A percentile compares a stretch with the other conserved stretches of the same genome.
phyloP scores from a whole-genome alignment of 2,797 vertebrate species.

The Rhincodon typus region DNA sequence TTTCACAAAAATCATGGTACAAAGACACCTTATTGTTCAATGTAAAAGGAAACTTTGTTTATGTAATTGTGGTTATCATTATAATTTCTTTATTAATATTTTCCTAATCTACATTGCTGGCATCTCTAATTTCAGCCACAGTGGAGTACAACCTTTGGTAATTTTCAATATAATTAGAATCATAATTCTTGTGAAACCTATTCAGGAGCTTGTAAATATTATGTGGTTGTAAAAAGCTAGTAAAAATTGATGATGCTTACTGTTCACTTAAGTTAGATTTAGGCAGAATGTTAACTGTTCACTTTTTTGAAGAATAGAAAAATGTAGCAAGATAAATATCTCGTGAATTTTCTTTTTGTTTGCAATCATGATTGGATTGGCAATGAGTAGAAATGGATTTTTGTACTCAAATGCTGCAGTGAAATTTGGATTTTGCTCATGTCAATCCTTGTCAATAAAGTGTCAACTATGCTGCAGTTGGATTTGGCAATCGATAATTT shows the following conservation, averaged over 20 bases:
- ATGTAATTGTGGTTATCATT: neutral
- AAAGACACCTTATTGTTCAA: neutral
- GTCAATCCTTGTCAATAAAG: neutral
- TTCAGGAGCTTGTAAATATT: neutral
- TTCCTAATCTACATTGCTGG: neutral
- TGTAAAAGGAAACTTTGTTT: neutral
- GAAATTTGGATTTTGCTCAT: neutral
- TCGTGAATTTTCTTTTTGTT: neutral
- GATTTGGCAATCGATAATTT: neutral
- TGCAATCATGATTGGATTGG: neutral
- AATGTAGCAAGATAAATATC: neutral
- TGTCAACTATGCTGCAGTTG: neutral
- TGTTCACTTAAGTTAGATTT: neutral
- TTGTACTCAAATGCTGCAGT: neutral
- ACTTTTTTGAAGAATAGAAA: neutral
- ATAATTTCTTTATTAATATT: neutral
- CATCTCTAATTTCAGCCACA: neutral
- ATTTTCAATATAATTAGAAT: neutral
- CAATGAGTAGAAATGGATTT: neutral
- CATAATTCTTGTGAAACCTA: conserved; percentile 11
- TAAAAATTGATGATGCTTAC: conserved; percentile 26
- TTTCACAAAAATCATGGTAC: neutral
- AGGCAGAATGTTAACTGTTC: neutral
- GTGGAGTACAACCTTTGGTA: neutral
- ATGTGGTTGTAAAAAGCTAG: neutral